These are phyloP conservation scores for Pangasius mekongensis DNA, from an alignment of 2,797 vertebrate genomes.

Conservation along the genomic window DNA sequence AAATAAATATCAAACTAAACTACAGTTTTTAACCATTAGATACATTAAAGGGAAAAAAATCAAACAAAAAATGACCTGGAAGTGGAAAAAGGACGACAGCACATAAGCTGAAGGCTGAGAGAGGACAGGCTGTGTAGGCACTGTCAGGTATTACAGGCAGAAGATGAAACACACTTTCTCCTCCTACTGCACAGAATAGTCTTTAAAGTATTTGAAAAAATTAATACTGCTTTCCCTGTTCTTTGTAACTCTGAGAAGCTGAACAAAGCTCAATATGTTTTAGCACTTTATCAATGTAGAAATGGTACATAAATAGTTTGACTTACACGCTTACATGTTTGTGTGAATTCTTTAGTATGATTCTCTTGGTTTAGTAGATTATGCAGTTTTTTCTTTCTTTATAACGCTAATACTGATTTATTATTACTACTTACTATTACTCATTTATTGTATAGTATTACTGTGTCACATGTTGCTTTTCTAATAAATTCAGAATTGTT, in stretches of 20 bases:
- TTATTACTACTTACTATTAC: not conserved
- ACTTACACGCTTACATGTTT: not conserved
- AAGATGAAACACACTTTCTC: conserved; percentile 13
- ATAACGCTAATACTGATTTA: not conserved
- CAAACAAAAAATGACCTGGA: not conserved
- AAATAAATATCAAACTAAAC: not conserved
- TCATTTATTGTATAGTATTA: not conserved
- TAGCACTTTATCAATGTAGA: not conserved
- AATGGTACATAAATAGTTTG: not conserved
- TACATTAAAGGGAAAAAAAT: not conserved
- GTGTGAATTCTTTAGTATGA: not conserved
- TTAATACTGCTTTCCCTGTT: not conserved
- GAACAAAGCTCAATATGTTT: not conserved
- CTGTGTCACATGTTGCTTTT: not conserved
- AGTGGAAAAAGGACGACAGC: not conserved
- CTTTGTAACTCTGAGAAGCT: not conserved
- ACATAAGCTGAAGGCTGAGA: not conserved
- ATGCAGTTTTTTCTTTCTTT: not conserved
- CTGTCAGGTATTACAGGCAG: not conserved
- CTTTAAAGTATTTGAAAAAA: not conserved
- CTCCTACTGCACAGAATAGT: conserved; percentile 1
- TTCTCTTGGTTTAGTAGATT: not conserved
- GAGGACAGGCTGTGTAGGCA: conserved; percentile 13
- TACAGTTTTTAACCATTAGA: not conserved
- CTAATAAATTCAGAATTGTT: not conserved